Conservation (phyloP, 2,113 vertebrate genomes). For the Datnioides undecimradiatus region DNA sequence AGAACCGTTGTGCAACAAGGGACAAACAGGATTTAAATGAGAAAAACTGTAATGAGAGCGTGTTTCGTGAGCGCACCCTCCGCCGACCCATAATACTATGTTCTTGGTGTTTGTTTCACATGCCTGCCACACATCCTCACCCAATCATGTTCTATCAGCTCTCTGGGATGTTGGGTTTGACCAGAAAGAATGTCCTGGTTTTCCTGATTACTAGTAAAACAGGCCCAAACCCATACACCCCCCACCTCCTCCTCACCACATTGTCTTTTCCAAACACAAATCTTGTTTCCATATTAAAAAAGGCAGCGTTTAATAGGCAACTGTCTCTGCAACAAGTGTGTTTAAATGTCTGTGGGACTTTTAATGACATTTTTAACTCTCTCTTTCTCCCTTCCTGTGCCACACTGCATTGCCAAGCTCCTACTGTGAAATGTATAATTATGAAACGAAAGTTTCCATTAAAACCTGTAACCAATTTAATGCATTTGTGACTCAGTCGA, state of each 20-base stretch:
- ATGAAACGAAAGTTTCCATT: constrained; percentile 81
- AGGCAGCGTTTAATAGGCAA: constrained; percentile 76
- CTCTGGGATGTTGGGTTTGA: constrained; percentile 72
- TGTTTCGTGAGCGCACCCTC: constrained; percentile 31
- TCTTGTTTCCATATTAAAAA: constrained; percentile 82
- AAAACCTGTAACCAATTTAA: constrained; percentile 77
- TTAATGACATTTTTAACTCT: constrained; percentile 78
- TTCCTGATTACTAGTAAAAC: constrained; percentile 74
- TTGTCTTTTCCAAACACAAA: constrained; percentile 72
- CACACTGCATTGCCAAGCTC: constrained; percentile 56
- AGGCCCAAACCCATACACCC: constrained; percentile 49
- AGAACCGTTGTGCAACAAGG: neutral
- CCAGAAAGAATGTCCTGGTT: constrained; percentile 79
- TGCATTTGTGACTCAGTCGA: constrained; percentile 56
- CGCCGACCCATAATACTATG: constrained; percentile 24
- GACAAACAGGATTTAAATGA: constrained; percentile 30
- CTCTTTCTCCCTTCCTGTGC: constrained; percentile 59
- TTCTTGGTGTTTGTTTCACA: constrained; percentile 55
- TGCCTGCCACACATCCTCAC: constrained; percentile 62
- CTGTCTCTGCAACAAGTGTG: constrained; percentile 77
- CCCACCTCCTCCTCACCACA: constrained; percentile 38
- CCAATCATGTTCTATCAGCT: constrained; percentile 71
- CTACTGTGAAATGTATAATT: constrained; percentile 79
- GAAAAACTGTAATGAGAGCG: constrained; percentile 5
- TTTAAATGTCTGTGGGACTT: constrained; percentile 80